phyloP scores from a whole-genome alignment of 2,113 vertebrate genomes.

The Anser brachyrhynchus region DNA sequence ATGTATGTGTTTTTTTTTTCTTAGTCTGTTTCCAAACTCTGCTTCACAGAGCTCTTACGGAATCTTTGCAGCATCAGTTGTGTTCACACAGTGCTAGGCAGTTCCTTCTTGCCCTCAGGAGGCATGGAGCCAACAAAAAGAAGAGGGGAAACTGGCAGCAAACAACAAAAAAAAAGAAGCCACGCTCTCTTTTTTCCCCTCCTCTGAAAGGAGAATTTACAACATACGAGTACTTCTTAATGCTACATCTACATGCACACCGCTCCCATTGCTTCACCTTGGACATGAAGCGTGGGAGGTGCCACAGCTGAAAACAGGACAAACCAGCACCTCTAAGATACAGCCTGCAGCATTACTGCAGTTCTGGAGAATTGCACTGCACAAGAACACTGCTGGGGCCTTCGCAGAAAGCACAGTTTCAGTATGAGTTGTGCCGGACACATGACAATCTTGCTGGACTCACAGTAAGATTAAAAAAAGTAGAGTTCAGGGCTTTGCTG shows the following conservation, averaged over 20 bases:
- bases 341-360: fast-evolving
- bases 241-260: not conserved
- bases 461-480: not conserved
- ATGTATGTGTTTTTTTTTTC: not conserved
- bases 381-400: not conserved
- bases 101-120: not conserved
- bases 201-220: not conserved
- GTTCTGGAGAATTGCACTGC: not conserved
- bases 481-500: not conserved
- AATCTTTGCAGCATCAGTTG: not conserved
- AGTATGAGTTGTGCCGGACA: not conserved
- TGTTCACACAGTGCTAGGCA: not conserved
- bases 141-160: not conserved
- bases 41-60: not conserved
- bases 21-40: not conserved
- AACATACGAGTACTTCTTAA: not conserved
- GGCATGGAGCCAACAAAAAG: not conserved
- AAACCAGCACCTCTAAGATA: not conserved
- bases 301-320: not conserved
- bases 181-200: not conserved
- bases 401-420: not conserved
- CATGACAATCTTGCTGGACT: fast-evolving
- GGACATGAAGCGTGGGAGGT: not conserved
- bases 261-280: not conserved
- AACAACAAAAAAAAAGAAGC: not conserved